These are phyloP conservation scores for Drosophila nasuta DNA, from an alignment of 1,140 invertebrate species.

Conservation along the genomic window DNA sequence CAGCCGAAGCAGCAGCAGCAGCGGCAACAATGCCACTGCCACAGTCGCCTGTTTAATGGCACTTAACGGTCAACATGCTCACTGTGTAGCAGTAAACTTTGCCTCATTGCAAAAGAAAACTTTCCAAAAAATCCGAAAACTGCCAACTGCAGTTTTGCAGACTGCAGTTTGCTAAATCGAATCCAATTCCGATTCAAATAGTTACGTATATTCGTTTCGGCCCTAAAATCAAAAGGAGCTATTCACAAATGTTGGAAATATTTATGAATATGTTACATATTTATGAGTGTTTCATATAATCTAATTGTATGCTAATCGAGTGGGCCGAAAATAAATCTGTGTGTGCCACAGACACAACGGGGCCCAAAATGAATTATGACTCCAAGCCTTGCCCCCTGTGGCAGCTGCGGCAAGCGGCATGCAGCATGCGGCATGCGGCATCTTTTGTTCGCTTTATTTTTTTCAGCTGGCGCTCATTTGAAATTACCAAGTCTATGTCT, in stretches of 20 bases:
- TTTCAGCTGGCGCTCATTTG: conserved; percentile 51
- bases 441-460: conserved; percentile 48
- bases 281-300: conserved; percentile 32
- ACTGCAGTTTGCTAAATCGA: neutral
- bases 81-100: conserved; percentile 80
- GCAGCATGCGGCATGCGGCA: conserved; percentile 42
- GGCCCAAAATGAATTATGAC: conserved; percentile 65
- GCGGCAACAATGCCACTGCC: conserved; percentile 71
- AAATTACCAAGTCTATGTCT: conserved; percentile 58
- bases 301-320: conserved; percentile 79
- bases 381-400: conserved; percentile 2
- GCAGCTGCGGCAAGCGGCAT: conserved; percentile 12
- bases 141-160: conserved; percentile 5
- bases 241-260: conserved; percentile 17
- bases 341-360: conserved; percentile 31
- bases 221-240: conserved; percentile 22
- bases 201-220: neutral
- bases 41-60: conserved; percentile 78
- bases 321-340: conserved; percentile 68
- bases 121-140: conserved; percentile 60
- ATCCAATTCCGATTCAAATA: neutral
- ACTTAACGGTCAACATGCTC: conserved; percentile 80
- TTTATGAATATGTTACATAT: conserved; percentile 58
- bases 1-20: conserved; percentile 38
- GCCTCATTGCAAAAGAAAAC: conserved; percentile 45